Percentiles rank a stretch among this genome's conserved stretches.
These are phyloP conservation scores for Notodonta dromedarius DNA, from an alignment of 2,888 invertebrate genomes.

Conservation along the genomic window DNA sequence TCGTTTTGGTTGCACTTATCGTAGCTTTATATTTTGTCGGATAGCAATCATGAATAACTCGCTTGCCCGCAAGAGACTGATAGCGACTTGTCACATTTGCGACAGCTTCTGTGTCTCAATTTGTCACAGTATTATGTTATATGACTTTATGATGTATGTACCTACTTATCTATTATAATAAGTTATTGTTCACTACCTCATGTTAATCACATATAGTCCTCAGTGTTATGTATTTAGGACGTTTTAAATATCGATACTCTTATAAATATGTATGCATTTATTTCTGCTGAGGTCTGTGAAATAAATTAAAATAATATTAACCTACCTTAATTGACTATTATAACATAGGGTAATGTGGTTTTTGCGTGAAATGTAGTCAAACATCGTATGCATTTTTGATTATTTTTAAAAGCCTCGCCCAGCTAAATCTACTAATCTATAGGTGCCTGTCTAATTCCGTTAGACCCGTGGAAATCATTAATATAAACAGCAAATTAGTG, in stretches of 20 bases:
- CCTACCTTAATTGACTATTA: too few species aligned
- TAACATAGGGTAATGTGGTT: too few species aligned
- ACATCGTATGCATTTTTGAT: too few species aligned
- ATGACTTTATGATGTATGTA: constrained; percentile 48
- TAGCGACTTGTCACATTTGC: constrained; percentile 43
- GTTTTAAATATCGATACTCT: constrained; percentile 57
- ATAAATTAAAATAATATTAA: constrained; percentile 45
- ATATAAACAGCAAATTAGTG: too few species aligned
- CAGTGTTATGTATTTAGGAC: constrained; percentile 65
- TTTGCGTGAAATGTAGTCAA: too few species aligned
- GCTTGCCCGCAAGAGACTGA: constrained; percentile 37
- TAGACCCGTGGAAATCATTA: too few species aligned
- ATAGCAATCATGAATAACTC: constrained; percentile 29
- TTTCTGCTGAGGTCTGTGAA: constrained; percentile 41
- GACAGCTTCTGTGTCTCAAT: constrained; percentile 52
- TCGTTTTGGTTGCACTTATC: constrained; percentile 15
- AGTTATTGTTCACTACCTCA: constrained; percentile 53
- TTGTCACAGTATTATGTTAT: constrained; percentile 50
- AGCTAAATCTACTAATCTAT: too few species aligned
- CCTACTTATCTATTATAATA: constrained; percentile 36
- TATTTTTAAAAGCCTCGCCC: too few species aligned
- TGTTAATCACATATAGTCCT: constrained; percentile 55
- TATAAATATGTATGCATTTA: constrained; percentile 63
- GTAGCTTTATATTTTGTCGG: constrained; percentile 32
- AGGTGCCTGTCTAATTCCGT: too few species aligned